Conservation (phyloP, 2,113 vertebrate species). For the Anser cygnoides region DNA sequence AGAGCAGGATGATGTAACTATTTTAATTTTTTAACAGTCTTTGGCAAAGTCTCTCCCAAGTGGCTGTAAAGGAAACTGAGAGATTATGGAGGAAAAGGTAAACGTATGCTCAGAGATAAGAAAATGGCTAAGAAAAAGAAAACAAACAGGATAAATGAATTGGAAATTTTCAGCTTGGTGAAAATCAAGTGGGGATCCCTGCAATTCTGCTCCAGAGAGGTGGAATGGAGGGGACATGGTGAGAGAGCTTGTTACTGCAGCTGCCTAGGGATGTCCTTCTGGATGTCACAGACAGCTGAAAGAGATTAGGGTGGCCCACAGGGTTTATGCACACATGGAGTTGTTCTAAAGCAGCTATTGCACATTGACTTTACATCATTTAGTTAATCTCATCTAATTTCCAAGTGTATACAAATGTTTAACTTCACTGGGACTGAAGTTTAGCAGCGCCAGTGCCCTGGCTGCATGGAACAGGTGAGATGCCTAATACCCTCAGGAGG, state of each 20-base stretch:
- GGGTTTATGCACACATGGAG: fast-evolving
- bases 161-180: not conserved
- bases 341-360: not conserved
- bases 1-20: not conserved
- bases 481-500: not conserved
- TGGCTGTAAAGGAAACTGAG: constrained; percentile 11
- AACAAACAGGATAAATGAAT: not conserved
- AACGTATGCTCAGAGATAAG: not conserved
- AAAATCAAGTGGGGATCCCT: not conserved
- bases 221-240: not conserved
- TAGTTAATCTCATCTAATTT: not conserved
- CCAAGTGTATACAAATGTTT: not conserved
- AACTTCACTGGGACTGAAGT: not conserved
- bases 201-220: not conserved
- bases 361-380: not conserved
- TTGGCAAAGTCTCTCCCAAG: constrained; percentile 12
- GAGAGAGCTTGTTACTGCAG: not conserved
- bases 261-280: not conserved
- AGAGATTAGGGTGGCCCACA: not conserved
- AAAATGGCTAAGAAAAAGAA: not conserved
- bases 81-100: not conserved
- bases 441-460: not conserved
- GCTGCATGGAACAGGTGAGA: not conserved
- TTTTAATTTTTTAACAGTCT: constrained; percentile 16
- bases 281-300: not conserved